phyloP scores from a whole-genome alignment of 37 sponge, comb jelly and placozoan genomes.

The Crambe crambe region DNA sequence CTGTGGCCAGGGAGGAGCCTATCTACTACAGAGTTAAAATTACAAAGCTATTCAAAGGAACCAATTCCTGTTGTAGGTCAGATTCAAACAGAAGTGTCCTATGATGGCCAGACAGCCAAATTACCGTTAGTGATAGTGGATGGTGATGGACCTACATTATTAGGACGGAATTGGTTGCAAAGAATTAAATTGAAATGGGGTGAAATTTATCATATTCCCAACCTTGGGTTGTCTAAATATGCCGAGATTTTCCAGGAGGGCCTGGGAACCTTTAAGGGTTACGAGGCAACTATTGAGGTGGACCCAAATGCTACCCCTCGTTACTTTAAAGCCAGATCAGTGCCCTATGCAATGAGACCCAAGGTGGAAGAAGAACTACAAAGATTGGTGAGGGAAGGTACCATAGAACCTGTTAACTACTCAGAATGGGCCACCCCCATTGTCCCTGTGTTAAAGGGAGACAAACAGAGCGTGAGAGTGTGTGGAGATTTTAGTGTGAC shows the following conservation, averaged over 20 bases:
- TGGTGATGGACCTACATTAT: no score
- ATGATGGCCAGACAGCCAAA: no score
- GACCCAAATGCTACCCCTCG: background rate
- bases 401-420: background rate
- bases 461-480: background rate
- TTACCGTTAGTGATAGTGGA: no score
- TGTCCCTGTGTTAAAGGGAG: background rate
- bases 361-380: background rate
- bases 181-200: no score
- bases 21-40: no score
- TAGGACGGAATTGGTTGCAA: no score
- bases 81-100: no score
- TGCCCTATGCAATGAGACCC: background rate
- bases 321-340: background rate
- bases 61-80: no score
- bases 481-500: slow-evolving; percentile 1
- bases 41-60: no score
- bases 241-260: background rate
- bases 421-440: background rate
- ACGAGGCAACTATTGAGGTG: background rate
- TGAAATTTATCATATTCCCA: no score
- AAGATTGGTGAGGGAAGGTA: background rate
- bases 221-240: no score
- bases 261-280: background rate
- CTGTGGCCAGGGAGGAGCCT: no score